Percentiles rank a stretch among this genome's conserved stretches.
Evolutionary conservation across 2,888 invertebrate species (phyloP).

Genomic region (Cybosia mesomella): DNA sequence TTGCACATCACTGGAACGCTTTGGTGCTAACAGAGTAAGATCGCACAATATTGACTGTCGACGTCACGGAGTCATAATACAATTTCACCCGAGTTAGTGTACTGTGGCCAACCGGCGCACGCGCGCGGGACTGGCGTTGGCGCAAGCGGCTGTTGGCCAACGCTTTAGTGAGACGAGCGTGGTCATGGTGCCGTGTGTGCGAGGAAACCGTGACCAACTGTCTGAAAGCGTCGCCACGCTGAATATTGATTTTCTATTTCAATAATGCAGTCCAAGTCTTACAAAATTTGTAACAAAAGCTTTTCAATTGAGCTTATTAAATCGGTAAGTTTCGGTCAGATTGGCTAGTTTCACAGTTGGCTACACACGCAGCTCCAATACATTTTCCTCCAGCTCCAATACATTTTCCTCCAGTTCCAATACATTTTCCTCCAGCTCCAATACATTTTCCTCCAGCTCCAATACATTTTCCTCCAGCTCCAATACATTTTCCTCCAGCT

Average conservation of each 20-base stretch:
- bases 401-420: too few species aligned
- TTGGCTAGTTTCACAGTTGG: background rate
- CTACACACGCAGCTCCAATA: background rate
- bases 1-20: constrained; percentile 1
- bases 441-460: too few species aligned
- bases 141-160: background rate
- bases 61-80: background rate
- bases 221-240: background rate
- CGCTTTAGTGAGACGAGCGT: background rate
- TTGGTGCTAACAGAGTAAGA: background rate
- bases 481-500: too few species aligned
- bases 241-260: background rate
- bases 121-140: background rate
- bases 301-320: constrained; percentile 2
- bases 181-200: background rate
- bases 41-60: constrained; percentile 13
- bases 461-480: too few species aligned
- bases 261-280: background rate
- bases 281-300: background rate
- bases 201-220: background rate
- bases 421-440: too few species aligned
- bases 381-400: too few species aligned
- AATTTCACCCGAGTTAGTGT: background rate
- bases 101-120: background rate
- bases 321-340: background rate